phyloP scores from a whole-genome alignment of 1,140 invertebrate genomes.

The Oryctes rhinoceros region DNA sequence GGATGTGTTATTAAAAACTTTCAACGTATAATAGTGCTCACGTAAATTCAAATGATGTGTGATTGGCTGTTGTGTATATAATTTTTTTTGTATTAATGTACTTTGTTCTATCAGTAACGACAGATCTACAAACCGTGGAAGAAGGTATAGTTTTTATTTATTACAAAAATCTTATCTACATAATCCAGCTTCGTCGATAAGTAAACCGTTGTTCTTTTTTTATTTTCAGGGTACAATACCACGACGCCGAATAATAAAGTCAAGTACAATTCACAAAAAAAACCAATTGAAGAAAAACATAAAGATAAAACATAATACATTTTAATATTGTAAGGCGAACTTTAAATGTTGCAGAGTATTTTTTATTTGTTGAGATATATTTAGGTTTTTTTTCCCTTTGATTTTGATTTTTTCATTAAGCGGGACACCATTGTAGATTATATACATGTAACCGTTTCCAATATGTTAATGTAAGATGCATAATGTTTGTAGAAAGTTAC shows the following conservation, averaged over 20 bases:
- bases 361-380: slow-evolving; percentile 35
- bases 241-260: slow-evolving; percentile 34
- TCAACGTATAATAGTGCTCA: background rate
- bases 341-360: slow-evolving; percentile 25
- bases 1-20: too few species aligned
- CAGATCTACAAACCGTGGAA: slow-evolving; percentile 14
- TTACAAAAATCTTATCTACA: background rate
- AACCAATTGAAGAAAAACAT: slow-evolving; percentile 3
- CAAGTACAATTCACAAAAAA: background rate
- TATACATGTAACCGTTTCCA: background rate
- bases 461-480: background rate
- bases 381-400: background rate
- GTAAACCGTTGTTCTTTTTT: background rate
- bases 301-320: background rate
- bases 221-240: slow-evolving; percentile 42
- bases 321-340: slow-evolving; percentile 9
- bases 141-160: slow-evolving; percentile 34
- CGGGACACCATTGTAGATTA: slow-evolving; percentile 16
- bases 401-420: background rate
- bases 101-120: slow-evolving; percentile 38
- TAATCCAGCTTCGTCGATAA: background rate
- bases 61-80: background rate
- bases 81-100: slow-evolving; percentile 17
- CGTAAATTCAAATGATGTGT: slow-evolving; percentile 4
- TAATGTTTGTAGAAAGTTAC: background rate